Base-by-base conservation (phyloP, 2,888 invertebrate genomes). In the Tetropium fuscum region DNA sequence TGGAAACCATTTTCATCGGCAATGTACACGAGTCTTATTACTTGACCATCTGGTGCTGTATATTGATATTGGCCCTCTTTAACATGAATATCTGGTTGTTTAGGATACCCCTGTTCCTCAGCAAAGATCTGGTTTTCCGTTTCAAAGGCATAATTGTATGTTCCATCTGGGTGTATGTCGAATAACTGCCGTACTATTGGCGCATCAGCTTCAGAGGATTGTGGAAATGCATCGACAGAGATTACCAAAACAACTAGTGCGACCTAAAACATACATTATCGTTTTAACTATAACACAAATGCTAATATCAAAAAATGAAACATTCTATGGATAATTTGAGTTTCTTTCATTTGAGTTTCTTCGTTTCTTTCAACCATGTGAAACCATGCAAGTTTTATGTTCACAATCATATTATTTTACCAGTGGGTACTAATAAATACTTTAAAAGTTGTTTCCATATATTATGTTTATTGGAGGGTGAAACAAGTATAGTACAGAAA, bases 1-100 rank as follows among this genome's bases (percentile, higher is more conserved):
- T 88, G 87, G 83, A 84, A 90, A 47, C 90, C 90, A 67, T 89
- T 87, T 76, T 90, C 89, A 68, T 90, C 88, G 64, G 91, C 90
- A 56, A 84, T 73, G 80, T 89, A 90, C 41, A 81, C 80, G 59
- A 90, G 77, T 5, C 79, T 72, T 66, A 88, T 82, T n/a, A 63
- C 60, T 7, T 66, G 54, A 4, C 74, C 74, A 43, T 74, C 74
- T 3, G 72, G 72, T 3, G 70, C 66, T 2, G 68, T 69, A 51
- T 72, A 75, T 20, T 69, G 68, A 36, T 64, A 70, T 2, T 61
- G 64, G 11, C 69, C 69, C 55, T 69, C 64, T 34, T 58, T 72
- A 18, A 70, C 69, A 69, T 83, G 77, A 11, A 67, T 60, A 27
- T 77, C 74, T 3, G 44, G 53, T 34, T 74, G 72, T 60, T 75